Evolutionary conservation across 2,888 invertebrate species (phyloP).

Genomic region (Alloscopus bannaensis): DNA sequence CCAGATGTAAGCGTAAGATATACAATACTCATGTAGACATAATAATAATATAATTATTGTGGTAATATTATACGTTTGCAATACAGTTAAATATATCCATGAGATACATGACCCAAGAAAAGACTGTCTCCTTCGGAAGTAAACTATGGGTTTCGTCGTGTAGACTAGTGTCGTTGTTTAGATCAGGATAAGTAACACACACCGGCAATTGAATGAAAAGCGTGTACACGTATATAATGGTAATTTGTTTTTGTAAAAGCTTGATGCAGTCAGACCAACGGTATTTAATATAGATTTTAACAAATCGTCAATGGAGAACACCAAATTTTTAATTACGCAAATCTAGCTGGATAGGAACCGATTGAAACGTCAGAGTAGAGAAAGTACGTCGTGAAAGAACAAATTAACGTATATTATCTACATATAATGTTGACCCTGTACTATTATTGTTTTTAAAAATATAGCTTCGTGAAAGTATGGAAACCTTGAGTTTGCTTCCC

Average conservation of each 20-base stretch:
- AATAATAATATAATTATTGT: slow-evolving; percentile 13
- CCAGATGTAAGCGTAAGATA: slow-evolving; percentile 7
- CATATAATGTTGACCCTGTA: background rate
- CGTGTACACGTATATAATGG: background rate
- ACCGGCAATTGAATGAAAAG: background rate
- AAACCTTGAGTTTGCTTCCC: background rate
- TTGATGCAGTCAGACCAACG: slow-evolving; percentile 24
- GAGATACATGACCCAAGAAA: slow-evolving; percentile 52
- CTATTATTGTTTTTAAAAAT: background rate
- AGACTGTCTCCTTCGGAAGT: slow-evolving; percentile 58
- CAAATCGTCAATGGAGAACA: background rate
- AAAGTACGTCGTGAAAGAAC: too few species aligned
- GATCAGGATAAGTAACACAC: background rate
- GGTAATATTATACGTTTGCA: slow-evolving; percentile 37
- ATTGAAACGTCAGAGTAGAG: too few species aligned
- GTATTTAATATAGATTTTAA: slow-evolving; percentile 2
- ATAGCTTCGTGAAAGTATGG: too few species aligned
- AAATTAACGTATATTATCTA: too few species aligned
- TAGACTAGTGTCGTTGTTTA: background rate
- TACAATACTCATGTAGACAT: slow-evolving; percentile 42
- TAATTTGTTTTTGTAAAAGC: too few species aligned
- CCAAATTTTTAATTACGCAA: too few species aligned
- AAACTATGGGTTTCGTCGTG: slow-evolving; percentile 1
- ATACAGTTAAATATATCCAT: background rate
- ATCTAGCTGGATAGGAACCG: too few species aligned